Conservation (phyloP, 1,140 invertebrate species). For the Venturia canescens region DNA sequence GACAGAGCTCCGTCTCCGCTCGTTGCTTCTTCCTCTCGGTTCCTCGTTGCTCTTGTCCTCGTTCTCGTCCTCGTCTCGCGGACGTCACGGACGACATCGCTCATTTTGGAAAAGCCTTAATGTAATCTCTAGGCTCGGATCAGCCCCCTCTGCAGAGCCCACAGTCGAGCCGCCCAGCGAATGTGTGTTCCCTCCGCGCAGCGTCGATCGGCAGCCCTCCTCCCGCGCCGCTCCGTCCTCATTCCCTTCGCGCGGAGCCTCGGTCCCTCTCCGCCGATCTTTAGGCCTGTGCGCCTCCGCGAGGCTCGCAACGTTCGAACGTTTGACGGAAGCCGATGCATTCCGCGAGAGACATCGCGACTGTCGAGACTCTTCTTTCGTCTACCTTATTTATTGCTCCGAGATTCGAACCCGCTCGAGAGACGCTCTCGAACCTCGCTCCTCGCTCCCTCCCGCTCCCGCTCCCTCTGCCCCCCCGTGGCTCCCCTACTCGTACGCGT, state of each 20-base stretch:
- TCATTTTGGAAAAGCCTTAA: constrained; percentile 67
- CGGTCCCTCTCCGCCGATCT: not conserved
- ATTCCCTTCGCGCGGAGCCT: not conserved
- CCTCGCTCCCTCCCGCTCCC: not conserved
- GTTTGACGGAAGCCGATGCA: constrained; percentile 72
- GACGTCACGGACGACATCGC: constrained; percentile 49
- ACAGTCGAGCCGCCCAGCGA: not conserved
- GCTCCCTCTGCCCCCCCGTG: too few species aligned
- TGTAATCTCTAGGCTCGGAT: constrained; percentile 63
- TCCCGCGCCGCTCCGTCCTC: not conserved
- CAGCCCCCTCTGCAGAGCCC: constrained; percentile 42
- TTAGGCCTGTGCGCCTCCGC: constrained; percentile 32
- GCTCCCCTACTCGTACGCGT: not conserved
- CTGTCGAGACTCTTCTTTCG: constrained; percentile 68
- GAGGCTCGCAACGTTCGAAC: constrained; percentile 52
- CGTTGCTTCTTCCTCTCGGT: too few species aligned
- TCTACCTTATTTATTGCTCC: constrained; percentile 73
- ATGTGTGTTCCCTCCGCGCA: constrained; percentile 49
- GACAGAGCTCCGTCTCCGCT: constrained; percentile 10
- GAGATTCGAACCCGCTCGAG: constrained; percentile 55
- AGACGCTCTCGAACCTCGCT: constrained; percentile 15
- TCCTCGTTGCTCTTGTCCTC: not conserved
- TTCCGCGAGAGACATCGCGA: constrained; percentile 70
- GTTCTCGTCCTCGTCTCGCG: not conserved
- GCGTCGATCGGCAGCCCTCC: constrained; percentile 54